A percentile compares a stretch with the other conserved stretches of the same genome.
phyloP scores from a whole-genome alignment of 2,888 invertebrate species.

The Prenolepis imparis region DNA sequence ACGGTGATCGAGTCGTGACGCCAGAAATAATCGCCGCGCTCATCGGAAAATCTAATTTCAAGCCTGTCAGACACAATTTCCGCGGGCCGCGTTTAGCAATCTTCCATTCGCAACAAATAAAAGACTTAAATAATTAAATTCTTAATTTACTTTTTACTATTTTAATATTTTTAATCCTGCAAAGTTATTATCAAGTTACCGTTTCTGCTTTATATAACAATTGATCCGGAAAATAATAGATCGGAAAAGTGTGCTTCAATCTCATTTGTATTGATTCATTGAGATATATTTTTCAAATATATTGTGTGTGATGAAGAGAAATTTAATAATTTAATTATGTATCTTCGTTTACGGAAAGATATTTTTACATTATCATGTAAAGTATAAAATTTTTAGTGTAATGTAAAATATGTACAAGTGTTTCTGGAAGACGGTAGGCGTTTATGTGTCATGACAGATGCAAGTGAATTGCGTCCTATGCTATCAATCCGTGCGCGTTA shows the following conservation, averaged over 20 bases:
- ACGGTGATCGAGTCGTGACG: constrained; percentile 28
- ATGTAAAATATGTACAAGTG: not conserved
- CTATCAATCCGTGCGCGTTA: constrained; percentile 56
- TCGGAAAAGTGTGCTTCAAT: not conserved
- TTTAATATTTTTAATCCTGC: not conserved
- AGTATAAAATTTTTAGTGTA: not conserved
- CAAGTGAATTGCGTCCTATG: constrained; percentile 52
- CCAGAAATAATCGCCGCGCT: constrained; percentile 42
- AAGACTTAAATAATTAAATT: constrained; percentile 37
- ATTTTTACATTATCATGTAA: not conserved
- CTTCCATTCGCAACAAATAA: constrained; percentile 23
- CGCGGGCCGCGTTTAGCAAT: not conserved
- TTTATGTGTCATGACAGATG: constrained; percentile 57
- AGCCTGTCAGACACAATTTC: constrained; percentile 32
- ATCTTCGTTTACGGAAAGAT: not conserved
- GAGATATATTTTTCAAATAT: not conserved
- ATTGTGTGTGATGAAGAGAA: not conserved
- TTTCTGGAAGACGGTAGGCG: constrained; percentile 35
- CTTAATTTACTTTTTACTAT: not conserved
- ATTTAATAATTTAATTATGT: not conserved
- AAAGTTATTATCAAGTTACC: not conserved
- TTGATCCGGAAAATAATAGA: not conserved
- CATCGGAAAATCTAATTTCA: constrained; percentile 50
- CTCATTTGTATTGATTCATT: not conserved
- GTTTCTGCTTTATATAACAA: not conserved